These are phyloP conservation scores for Catotricha subobsoleta DNA, from an alignment of 2,888 invertebrate genomes.

Conservation along the genomic window DNA sequence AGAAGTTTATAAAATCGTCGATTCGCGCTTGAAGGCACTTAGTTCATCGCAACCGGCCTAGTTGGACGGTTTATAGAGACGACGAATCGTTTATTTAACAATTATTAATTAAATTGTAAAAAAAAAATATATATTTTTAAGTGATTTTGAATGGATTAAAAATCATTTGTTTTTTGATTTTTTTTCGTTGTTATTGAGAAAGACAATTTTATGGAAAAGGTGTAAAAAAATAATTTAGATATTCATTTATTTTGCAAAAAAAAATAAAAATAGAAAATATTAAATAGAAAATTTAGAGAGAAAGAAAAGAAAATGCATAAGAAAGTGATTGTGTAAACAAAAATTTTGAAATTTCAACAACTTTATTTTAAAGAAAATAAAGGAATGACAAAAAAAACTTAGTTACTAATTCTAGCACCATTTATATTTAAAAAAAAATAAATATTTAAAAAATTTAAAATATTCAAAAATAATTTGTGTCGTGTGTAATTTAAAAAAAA, in stretches of 20 bases:
- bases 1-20: constrained; percentile 17
- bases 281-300: too few relatives aligned
- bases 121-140: too few relatives aligned
- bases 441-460: not conserved
- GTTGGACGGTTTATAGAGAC: constrained; percentile 16
- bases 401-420: not conserved
- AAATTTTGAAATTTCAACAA: too few relatives aligned
- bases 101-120: too few relatives aligned
- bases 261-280: too few relatives aligned
- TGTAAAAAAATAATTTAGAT: too few relatives aligned
- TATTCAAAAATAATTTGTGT: not conserved
- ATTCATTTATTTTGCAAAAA: too few relatives aligned
- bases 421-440: not conserved
- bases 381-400: not conserved
- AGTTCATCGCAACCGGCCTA: constrained; percentile 19
- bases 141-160: too few relatives aligned
- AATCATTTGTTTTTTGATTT: not conserved
- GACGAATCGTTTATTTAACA: too few relatives aligned
- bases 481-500: not conserved
- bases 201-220: not conserved
- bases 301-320: too few relatives aligned
- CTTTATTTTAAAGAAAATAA: not conserved
- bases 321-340: too few relatives aligned
- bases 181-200: not conserved
- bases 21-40: constrained; percentile 15